Percentiles rank a stretch among this genome's conserved stretches.
Evolutionary conservation across 1,140 invertebrate species (phyloP).

Genomic region (Tetramorium parvispinum): DNA sequence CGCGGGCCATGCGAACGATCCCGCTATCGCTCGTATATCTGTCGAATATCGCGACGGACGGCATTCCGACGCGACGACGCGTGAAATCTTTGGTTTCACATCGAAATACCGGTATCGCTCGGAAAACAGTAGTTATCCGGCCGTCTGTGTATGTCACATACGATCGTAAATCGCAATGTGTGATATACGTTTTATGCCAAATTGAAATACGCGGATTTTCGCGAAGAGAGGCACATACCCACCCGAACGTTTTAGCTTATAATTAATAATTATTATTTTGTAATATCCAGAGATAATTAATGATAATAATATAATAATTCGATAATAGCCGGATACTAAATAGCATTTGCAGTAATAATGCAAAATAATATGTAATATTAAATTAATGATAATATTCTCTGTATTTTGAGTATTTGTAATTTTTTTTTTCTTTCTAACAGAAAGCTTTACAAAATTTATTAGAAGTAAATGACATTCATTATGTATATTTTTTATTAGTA

Average conservation of each 20-base stretch:
- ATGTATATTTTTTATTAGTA: background rate
- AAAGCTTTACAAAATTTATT: background rate
- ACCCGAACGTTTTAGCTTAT: constrained; percentile 14
- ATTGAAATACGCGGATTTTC: constrained; percentile 22
- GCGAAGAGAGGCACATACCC: background rate
- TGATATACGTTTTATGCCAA: background rate
- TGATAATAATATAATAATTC: constrained; percentile 22
- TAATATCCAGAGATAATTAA: constrained; percentile 1
- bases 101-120: constrained; percentile 30
- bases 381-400: constrained; percentile 21
- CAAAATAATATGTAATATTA: background rate
- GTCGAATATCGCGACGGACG: constrained; percentile 12
- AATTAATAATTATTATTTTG: constrained; percentile 37
- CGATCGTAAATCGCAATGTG: background rate
- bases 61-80: constrained; percentile 20
- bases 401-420: constrained; percentile 4
- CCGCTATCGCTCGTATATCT: constrained; percentile 50
- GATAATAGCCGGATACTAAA: constrained; percentile 28
- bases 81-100: constrained; percentile 20
- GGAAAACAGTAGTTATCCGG: background rate
- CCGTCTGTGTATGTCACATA: background rate
- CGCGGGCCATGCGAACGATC: constrained; percentile 21
- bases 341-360: constrained; percentile 27
- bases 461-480: background rate
- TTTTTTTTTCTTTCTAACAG: background rate